phyloP scores from a whole-genome alignment of 2,888 invertebrate genomes.

The Monoplex corrugatus region DNA sequence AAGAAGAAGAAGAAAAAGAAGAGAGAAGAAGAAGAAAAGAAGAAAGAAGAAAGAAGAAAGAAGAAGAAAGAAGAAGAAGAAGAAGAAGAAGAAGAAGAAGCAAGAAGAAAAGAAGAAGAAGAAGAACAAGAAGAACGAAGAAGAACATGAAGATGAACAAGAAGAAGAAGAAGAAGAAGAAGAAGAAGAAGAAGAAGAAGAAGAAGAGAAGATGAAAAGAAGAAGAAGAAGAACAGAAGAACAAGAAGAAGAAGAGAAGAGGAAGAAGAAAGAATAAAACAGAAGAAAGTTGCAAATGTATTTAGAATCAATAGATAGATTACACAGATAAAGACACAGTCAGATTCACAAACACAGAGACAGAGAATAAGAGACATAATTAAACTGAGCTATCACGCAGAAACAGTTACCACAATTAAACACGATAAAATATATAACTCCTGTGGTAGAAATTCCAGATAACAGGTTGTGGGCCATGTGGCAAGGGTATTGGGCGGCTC shows the following conservation, averaged over 20 bases:
- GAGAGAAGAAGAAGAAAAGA: neutral
- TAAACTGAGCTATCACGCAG: too few relatives aligned
- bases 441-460: too few relatives aligned
- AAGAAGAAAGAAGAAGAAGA: neutral
- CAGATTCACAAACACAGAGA: too few relatives aligned
- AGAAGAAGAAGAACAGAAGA: neutral
- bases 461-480: too few relatives aligned
- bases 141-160: neutral
- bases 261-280: too few relatives aligned
- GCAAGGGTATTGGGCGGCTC: too few relatives aligned
- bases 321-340: too few relatives aligned
- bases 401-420: too few relatives aligned
- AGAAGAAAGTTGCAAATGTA: too few relatives aligned
- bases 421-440: too few relatives aligned
- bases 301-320: too few relatives aligned
- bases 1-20: slow-evolving; percentile 1
- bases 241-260: neutral
- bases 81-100: neutral
- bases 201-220: neutral
- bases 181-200: neutral
- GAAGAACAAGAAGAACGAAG: neutral
- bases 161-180: neutral
- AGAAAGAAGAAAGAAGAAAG: neutral
- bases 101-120: neutral
- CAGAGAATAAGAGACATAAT: too few relatives aligned